phyloP scores from a whole-genome alignment of 1,140 invertebrate genomes.

The Diorhabda sublineata region DNA sequence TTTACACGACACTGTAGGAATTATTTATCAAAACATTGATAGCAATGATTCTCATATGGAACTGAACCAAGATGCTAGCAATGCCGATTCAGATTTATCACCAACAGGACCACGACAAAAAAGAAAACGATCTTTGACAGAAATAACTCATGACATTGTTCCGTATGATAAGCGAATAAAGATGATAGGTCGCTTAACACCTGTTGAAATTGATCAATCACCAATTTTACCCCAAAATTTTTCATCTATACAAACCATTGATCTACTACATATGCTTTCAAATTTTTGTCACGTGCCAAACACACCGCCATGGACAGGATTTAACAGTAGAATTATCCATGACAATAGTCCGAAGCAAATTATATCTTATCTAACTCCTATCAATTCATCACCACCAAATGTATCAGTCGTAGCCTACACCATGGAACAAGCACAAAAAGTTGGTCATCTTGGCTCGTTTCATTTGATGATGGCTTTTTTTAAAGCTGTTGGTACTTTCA shows the following conservation, averaged over 20 bases:
- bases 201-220: no score
- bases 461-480: conserved; percentile 45
- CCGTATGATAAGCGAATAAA: conserved; percentile 16
- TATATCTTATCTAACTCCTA: conserved; percentile 27
- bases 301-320: conserved; percentile 26
- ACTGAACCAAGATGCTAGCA: conserved; percentile 45
- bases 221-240: no score
- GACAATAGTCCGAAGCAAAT: conserved; percentile 23
- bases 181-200: conserved; percentile 12
- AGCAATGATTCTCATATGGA: conserved; percentile 2
- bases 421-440: conserved; percentile 22
- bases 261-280: conserved; percentile 2
- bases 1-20: conserved; percentile 49
- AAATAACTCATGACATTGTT: conserved; percentile 8
- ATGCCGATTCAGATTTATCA: background rate
- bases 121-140: conserved; percentile 24
- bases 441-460: conserved; percentile 40
- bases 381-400: conserved; percentile 30
- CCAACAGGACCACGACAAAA: background rate
- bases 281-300: background rate
- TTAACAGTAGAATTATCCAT: conserved; percentile 10
- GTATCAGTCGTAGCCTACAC: conserved; percentile 25
- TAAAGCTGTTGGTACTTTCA: conserved; percentile 42
- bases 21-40: conserved; percentile 40
- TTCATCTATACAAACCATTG: no score